Percentiles rank a stretch among this genome's conserved stretches.
Evolutionary conservation across 1,140 invertebrate species (phyloP).

Genomic region (Gonatopus flavifemur): DNA sequence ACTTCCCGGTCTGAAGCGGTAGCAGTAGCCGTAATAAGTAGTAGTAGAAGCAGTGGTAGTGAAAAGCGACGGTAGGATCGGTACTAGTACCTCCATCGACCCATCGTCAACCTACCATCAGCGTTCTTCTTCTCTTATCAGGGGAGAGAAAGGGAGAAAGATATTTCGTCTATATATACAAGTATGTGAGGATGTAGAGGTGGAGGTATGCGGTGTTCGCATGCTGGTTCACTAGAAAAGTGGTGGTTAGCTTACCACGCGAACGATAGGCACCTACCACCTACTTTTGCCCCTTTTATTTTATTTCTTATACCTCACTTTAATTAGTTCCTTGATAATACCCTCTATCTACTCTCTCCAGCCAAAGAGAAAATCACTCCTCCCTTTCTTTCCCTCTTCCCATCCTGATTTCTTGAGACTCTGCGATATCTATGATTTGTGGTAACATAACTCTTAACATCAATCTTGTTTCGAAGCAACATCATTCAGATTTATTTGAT

Average conservation of each 20-base stretch:
- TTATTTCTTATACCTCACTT: slow-evolving; percentile 52
- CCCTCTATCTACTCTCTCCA: slow-evolving; percentile 41
- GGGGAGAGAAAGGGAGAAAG: slow-evolving; percentile 7
- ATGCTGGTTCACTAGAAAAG: slow-evolving; percentile 1
- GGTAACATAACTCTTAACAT: no score
- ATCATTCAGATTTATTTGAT: no score
- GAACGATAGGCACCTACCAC: slow-evolving; percentile 35
- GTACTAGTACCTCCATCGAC: slow-evolving; percentile 24
- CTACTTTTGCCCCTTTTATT: slow-evolving; percentile 29
- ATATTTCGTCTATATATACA: no score
- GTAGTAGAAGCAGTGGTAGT: background rate
- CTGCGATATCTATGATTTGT: no score
- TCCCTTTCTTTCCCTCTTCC: no score
- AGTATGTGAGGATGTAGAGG: no score
- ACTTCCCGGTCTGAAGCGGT: slow-evolving; percentile 44
- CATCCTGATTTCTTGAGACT: no score
- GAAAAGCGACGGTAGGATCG: slow-evolving; percentile 19
- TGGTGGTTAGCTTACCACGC: background rate
- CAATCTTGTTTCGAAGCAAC: no score
- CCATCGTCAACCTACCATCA: background rate
- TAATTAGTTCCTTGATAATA: slow-evolving; percentile 54
- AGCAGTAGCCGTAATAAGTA: slow-evolving; percentile 2
- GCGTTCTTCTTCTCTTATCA: background rate
- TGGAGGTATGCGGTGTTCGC: background rate
- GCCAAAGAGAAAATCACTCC: slow-evolving; percentile 25